Base-by-base conservation (phyloP, 2,797 vertebrate genomes). In the Coreius guichenoti region DNA sequence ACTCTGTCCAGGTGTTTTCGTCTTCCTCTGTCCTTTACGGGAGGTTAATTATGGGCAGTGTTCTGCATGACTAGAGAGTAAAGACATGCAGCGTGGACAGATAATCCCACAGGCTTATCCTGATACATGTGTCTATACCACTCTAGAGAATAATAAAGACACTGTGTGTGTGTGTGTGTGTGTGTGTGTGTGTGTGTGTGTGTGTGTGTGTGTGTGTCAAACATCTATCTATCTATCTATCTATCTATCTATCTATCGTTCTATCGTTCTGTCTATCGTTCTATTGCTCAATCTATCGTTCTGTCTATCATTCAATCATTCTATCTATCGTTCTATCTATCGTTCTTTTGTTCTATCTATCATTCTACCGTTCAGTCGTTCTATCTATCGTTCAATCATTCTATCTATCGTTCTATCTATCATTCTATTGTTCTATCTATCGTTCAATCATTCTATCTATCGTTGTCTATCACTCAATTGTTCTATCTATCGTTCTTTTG, bases 31-130 rank as follows among this genome's bases (percentile, higher is more conserved):
- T 54, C 70, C 54, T 68, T 54, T 76, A 67, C 36, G 43, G 69
- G 76, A 80, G 76, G 81, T 74, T 83, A 83, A 84, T 84, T 84
- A 80, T 86, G 79, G 58, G 17, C 69, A 75, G 78, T 68, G 84
- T 75, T 68, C 58, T 79, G 76, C 29, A 70, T 78, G 81, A 65
- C 67, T 58, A 47, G 51, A 43, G 81, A 74, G 70, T 72, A 69
- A 84, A 83, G 70, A 68, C n/a, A 39, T 33, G 47, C 63, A 16
- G 58, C 5, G 9, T 29, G 17, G 77, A 67, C 45, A 47, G n/a
- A 73, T 47, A 73, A 73, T 73, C 70, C 26, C 14, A 4, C 70
- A 19, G 69, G 70, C 8, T 49, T 11, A 29, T 49, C 70, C 45
- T 73, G 16, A 73, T 49, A 29, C n/a, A 72, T 8, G 69, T 45